A percentile compares a stretch with the other conserved stretches of the same genome.
Evolutionary conservation across 1,140 invertebrate species (phyloP).

Genomic region (Leptinotarsa lineolata): DNA sequence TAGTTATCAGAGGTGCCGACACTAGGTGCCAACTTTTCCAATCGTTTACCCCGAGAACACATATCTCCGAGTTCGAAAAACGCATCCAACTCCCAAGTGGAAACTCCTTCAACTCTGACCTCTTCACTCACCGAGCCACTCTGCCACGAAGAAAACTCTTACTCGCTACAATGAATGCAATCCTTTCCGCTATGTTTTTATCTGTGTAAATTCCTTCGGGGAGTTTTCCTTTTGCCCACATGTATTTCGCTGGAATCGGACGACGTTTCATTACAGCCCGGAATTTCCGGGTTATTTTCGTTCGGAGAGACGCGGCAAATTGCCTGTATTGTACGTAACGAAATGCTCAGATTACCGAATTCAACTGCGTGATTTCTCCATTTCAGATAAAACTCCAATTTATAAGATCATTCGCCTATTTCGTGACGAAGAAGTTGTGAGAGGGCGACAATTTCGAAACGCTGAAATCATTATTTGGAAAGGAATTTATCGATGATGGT

Average conservation of each 20-base stretch:
- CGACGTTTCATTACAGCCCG: slow-evolving; percentile 1
- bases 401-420: neutral
- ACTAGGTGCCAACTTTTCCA: too few relatives aligned
- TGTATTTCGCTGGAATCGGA: slow-evolving; percentile 3
- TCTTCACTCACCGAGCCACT: neutral
- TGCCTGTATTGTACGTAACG: slow-evolving; percentile 8
- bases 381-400: slow-evolving; percentile 6
- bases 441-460: neutral
- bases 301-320: slow-evolving; percentile 1
- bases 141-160: neutral
- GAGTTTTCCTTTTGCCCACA: slow-evolving; percentile 2
- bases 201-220: neutral
- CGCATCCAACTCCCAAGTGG: neutral
- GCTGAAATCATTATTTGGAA: neutral
- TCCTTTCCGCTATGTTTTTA: slow-evolving; percentile 8
- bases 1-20: too few relatives aligned
- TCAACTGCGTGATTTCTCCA: slow-evolving; percentile 7
- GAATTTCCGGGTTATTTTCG: slow-evolving; percentile 5
- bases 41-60: too few relatives aligned
- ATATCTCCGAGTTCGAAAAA: too few relatives aligned
- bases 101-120: neutral
- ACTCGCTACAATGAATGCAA: slow-evolving; percentile 4
- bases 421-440: slow-evolving; percentile 1
- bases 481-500: neutral
- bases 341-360: neutral